Percentiles rank a stretch among this genome's conserved stretches.
Conservation (phyloP, 1,140 invertebrate species). For the Argopecten irradians region DNA sequence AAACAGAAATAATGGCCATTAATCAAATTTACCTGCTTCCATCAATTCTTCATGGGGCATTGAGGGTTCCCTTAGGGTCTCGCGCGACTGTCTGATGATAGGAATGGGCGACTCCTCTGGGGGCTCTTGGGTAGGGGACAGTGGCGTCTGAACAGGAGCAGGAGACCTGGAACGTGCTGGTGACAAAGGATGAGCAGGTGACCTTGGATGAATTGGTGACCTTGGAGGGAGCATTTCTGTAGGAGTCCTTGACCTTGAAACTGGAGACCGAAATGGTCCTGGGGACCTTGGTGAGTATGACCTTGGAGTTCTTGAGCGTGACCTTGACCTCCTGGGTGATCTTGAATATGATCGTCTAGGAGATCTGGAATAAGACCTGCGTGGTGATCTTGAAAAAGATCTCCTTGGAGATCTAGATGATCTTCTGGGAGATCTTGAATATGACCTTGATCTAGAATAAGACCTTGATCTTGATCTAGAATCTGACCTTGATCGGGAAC, state of each 20-base stretch:
- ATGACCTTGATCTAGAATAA: conserved; percentile 48
- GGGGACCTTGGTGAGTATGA: conserved; percentile 40
- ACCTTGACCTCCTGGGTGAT: conserved; percentile 44
- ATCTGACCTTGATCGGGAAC: conserved; percentile 51
- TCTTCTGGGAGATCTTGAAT: conserved; percentile 51
- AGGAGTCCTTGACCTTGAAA: conserved; percentile 38
- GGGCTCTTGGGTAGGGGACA: conserved; percentile 19
- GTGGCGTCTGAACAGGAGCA: background rate
- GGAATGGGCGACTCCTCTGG: conserved; percentile 32
- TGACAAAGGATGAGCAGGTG: conserved; percentile 30
- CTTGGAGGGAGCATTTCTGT: conserved; percentile 18
- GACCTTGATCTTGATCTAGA: conserved; percentile 49
- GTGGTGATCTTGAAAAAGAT: conserved; percentile 30
- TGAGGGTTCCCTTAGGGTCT: conserved; percentile 26
- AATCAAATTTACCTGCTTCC: conserved; percentile 40
- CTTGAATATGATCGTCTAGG: conserved; percentile 34
- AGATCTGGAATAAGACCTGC: conserved; percentile 30
- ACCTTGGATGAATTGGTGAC: conserved; percentile 31
- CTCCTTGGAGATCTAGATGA: conserved; percentile 41
- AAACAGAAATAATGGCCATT: too few relatives aligned
- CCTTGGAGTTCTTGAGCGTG: conserved; percentile 37
- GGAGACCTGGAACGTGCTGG: background rate
- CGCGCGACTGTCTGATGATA: background rate
- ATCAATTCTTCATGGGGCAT: conserved; percentile 40
- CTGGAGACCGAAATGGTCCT: conserved; percentile 59